Evolutionary conservation across 2,113 vertebrate genomes (phyloP), one percentile per base, ranked within the genome.

Genomic region (Acanthisitta chloris): DNA sequence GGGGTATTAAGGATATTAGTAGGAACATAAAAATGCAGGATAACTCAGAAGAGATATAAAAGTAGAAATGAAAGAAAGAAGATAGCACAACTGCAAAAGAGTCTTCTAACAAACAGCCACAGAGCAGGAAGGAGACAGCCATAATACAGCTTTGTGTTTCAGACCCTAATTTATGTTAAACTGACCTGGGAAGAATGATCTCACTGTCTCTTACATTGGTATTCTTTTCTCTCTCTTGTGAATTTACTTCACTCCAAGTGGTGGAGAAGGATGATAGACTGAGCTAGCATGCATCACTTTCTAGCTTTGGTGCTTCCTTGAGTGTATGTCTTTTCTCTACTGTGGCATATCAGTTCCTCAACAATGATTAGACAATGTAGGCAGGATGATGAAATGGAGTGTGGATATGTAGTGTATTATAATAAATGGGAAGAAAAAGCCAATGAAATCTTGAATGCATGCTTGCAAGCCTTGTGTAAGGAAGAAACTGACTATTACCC

Each of bases 211-310:
- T 92, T 25, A 20, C 25, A 71, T 12, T 36, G 17, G 5, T 36
- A 13, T 18, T 38, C 16, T 14, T 54, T 51, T 78, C 14, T 51
- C 11, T 58, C 48, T 74, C 20, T 17, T 57, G 12, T 81, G 23
- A 20, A 64, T 71, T 82, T 79, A 28, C 34, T 70, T 67, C 51
- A 31, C 16, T 65, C 6, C 6, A 54, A 57, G 36, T 45, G 9
- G 3, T 59, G 13, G 12, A 46, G 19, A 66, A 66, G 23, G 19
- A 42, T 28, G 40, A 73, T 9, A 12, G 8, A 46, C 21, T 49
- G 25, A 49, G 16, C 16, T 52, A 64, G 14, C 0, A 0, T 6
- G 8, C 10, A 45, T n/a, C 16, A 25, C 23, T 80, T 80, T 70
- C 36, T 24, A 48, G 31, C 5, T 61, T 54, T 71, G 4, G 11